These are phyloP conservation scores for Acrocephalus kingi DNA, from an alignment of 2,113 vertebrate genomes.

Conservation along the genomic window DNA sequence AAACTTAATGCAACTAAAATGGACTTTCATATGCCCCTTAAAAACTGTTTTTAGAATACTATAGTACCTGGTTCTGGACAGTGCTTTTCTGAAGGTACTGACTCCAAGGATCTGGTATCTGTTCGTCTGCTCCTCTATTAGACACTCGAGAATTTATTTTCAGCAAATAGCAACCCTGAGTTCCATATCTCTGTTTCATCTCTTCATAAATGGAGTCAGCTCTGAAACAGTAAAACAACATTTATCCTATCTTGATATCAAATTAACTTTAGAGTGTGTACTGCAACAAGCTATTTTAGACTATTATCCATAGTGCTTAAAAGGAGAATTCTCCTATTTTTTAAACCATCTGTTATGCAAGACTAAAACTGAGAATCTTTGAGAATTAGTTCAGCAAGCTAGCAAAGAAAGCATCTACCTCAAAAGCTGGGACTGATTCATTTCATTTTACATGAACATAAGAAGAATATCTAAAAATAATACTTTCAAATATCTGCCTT, in stretches of 20 bases:
- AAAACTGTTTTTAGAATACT: neutral
- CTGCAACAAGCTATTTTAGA: neutral
- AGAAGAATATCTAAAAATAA: neutral
- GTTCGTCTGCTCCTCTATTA: slow-evolving; percentile 85
- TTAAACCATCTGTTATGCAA: neutral
- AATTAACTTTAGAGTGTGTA: neutral
- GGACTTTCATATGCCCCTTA: neutral
- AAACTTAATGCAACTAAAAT: neutral
- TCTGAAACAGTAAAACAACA: slow-evolving; percentile 68
- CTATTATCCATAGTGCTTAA: neutral
- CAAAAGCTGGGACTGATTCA: neutral
- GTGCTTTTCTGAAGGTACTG: slow-evolving; percentile 92
- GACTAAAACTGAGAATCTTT: neutral
- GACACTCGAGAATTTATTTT: slow-evolving; percentile 91
- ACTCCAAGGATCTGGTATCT: slow-evolving; percentile 99
- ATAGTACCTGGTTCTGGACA: slow-evolving; percentile 84
- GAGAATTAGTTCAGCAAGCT: neutral
- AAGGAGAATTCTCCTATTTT: slow-evolving; percentile 5
- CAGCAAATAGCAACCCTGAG: slow-evolving; percentile 95
- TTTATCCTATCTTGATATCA: neutral
- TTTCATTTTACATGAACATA: neutral
- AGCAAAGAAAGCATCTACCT: neutral
- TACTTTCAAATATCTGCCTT: neutral
- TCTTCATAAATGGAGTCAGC: slow-evolving; percentile 94
- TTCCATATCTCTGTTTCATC: slow-evolving; percentile 95